These are phyloP conservation scores for Phacellophora camtschatica DNA, from an alignment of 30 jellyfish, hydroid and myxozoan species.

Conservation along the genomic window DNA sequence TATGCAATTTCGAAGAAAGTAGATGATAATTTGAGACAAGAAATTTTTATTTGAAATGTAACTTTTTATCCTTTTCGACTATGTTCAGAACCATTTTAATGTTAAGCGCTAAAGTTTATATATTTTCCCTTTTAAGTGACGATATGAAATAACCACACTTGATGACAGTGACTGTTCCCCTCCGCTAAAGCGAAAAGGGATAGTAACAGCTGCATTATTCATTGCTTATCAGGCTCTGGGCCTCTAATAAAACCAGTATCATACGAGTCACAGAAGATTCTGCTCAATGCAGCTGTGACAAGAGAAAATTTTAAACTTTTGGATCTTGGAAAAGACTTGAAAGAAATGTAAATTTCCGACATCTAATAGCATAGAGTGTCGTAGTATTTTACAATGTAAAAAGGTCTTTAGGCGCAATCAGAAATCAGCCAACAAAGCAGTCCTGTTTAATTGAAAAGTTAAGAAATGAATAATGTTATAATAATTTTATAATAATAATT, in stretches of 20 bases:
- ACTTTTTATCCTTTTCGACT: too few relatives aligned
- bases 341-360: conserved; percentile 7
- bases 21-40: too few relatives aligned
- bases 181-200: not conserved
- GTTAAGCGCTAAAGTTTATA: too few relatives aligned
- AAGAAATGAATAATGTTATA: too few relatives aligned
- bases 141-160: not conserved
- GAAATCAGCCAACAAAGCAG: not conserved
- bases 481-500: too few relatives aligned
- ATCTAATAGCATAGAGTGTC: conserved; percentile 8
- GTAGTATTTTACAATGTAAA: not conserved
- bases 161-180: conserved; percentile 19
- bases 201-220: not conserved
- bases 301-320: not conserved
- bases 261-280: conserved; percentile 17
- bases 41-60: too few relatives aligned
- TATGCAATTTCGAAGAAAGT: too few relatives aligned
- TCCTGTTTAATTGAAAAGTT: conserved; percentile 2
- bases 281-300: conserved; percentile 1
- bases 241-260: conserved; percentile 23
- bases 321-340: not conserved
- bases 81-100: too few relatives aligned
- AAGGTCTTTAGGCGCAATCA: not conserved
- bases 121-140: not conserved
- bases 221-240: not conserved